Conservation (phyloP, 2,797 vertebrate species). For the Bovichtus diacanthus region DNA sequence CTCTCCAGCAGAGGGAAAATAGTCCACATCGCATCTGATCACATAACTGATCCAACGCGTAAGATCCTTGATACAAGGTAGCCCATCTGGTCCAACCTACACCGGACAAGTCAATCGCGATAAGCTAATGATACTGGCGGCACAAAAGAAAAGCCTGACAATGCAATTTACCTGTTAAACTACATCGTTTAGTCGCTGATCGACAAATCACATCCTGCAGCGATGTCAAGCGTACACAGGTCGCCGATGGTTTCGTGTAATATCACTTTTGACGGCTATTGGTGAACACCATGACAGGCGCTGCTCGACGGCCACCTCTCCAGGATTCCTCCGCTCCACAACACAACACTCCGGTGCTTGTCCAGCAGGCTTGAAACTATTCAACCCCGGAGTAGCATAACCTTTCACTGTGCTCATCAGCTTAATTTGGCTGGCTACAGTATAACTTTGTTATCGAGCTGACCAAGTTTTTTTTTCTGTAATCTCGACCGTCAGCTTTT, state of each 20-base stretch:
- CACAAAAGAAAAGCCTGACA: constrained; percentile 74
- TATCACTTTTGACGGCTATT: constrained; percentile 64
- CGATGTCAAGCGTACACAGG: constrained; percentile 21
- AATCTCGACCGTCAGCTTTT: constrained; percentile 13
- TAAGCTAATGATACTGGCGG: constrained; percentile 37
- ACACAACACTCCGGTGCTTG: constrained; percentile 61
- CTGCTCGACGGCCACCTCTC: constrained; percentile 66
- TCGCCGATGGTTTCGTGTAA: constrained; percentile 37
- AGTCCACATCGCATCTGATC: constrained; percentile 48
- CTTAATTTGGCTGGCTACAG: constrained; percentile 35
- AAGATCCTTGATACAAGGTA: constrained; percentile 31
- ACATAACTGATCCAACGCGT: constrained; percentile 39
- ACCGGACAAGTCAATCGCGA: constrained; percentile 53
- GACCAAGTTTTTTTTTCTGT: constrained; percentile 38
- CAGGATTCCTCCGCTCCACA: constrained; percentile 80
- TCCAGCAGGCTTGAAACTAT: constrained; percentile 65
- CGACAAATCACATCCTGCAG: constrained; percentile 40
- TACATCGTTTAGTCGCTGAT: constrained; percentile 17
- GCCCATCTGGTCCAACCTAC: constrained; percentile 42
- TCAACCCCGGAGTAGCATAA: constrained; percentile 56
- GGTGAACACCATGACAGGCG: constrained; percentile 57
- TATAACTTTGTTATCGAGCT: constrained; percentile 66
- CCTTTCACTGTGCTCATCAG: constrained; percentile 49
- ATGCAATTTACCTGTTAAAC: constrained; percentile 63
- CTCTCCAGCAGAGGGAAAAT: constrained; percentile 29